These are phyloP conservation scores for Cosmia trapezina DNA, from an alignment of 2,888 invertebrate genomes.

Conservation along the genomic window DNA sequence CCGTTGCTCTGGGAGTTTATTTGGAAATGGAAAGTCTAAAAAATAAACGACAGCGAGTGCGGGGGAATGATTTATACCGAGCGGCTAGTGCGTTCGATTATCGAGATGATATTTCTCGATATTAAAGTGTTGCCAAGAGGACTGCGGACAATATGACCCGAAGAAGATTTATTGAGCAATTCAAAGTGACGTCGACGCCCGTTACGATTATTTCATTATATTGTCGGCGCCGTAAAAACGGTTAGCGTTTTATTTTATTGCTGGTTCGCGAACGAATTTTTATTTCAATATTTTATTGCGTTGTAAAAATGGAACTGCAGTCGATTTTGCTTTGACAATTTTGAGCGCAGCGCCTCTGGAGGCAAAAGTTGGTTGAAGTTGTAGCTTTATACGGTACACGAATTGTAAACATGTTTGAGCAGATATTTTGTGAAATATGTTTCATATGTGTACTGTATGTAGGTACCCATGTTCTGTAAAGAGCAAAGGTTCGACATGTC, in stretches of 20 bases:
- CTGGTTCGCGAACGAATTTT: conserved; percentile 84
- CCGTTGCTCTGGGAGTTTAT: conserved; percentile 89
- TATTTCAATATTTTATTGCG: conserved; percentile 89
- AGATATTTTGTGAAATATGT: conserved; percentile 28
- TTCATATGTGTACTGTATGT: conserved; percentile 23
- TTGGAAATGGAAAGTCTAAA: conserved; percentile 90
- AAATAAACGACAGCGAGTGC: conserved; percentile 88
- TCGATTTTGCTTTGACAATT: conserved; percentile 76
- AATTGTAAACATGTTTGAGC: conserved; percentile 37
- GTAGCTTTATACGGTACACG: conserved; percentile 34
- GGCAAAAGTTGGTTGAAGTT: conserved; percentile 64
- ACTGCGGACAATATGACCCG: conserved; percentile 90
- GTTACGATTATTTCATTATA: conserved; percentile 91
- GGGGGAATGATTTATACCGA: conserved; percentile 87
- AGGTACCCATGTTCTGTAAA: conserved; percentile 11
- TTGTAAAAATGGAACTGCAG: conserved; percentile 83
- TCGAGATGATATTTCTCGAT: conserved; percentile 90
- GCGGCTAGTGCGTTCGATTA: conserved; percentile 88
- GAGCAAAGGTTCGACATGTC: conserved; percentile 72
- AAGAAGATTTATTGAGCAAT: conserved; percentile 89
- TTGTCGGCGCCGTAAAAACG: conserved; percentile 89
- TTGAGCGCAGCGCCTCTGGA: conserved; percentile 73
- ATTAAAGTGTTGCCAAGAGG: conserved; percentile 90
- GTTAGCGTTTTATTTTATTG: conserved; percentile 90
- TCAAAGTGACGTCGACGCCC: conserved; percentile 87